Conservation (phyloP, 2,797 vertebrate genomes). For the Sebastes dallii region DNA sequence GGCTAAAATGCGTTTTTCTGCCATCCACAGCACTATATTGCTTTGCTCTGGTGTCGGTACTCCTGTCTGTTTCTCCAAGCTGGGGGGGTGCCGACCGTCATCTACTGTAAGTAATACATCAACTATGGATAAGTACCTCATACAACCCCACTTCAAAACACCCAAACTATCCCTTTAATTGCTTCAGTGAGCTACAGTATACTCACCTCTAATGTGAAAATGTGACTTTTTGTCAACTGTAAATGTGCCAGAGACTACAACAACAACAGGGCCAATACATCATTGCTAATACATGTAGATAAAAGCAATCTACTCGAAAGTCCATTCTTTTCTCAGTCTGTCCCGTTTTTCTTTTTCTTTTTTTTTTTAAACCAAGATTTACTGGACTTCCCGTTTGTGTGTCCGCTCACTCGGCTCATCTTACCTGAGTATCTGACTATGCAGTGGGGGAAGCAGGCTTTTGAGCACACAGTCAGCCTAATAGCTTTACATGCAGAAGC, state of each 20-base stretch:
- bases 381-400: background rate
- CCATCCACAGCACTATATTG: too few species aligned
- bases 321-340: background rate
- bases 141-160: too few species aligned
- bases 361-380: background rate
- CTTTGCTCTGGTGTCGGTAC: too few species aligned
- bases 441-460: conserved; percentile 30
- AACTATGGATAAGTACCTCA: too few species aligned
- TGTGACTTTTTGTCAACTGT: background rate
- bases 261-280: too few species aligned
- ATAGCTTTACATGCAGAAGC: conserved; percentile 82
- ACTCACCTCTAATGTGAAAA: background rate
- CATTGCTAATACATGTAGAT: background rate
- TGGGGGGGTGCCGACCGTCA: too few species aligned
- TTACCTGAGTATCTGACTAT: conserved; percentile 16
- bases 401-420: conserved; percentile 8
- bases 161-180: background rate
- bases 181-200: background rate
- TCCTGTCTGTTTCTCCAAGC: too few species aligned
- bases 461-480: conserved; percentile 53
- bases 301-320: background rate
- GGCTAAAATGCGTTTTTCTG: too few species aligned
- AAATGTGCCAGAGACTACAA: background rate
- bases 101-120: too few species aligned
- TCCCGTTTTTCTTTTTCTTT: background rate